Conservation (phyloP, 2,113 vertebrate genomes). For the Tylochromis polylepis region DNA sequence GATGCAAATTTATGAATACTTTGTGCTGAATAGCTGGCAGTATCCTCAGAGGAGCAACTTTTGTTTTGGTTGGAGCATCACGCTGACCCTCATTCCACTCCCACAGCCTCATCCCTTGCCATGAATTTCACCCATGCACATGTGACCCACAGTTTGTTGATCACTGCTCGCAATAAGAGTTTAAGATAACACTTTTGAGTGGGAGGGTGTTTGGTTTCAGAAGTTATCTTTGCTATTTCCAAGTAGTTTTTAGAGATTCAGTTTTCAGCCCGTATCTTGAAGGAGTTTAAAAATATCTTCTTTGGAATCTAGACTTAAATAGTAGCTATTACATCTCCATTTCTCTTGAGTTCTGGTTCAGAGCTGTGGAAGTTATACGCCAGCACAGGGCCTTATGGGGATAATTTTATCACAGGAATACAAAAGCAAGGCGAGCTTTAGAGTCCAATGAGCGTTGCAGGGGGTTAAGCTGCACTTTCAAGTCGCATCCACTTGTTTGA, state of each 20-base stretch:
- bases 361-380: background rate
- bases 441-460: background rate
- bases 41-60: conserved; percentile 10
- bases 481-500: conserved; percentile 24
- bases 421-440: conserved; percentile 18
- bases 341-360: background rate
- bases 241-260: background rate
- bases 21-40: conserved; percentile 37
- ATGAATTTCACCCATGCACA: background rate
- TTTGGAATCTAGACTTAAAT: background rate
- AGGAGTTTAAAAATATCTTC: background rate
- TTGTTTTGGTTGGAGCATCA: conserved; percentile 58
- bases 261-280: background rate
- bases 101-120: background rate
- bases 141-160: background rate
- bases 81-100: background rate
- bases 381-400: background rate
- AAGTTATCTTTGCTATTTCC: conserved; percentile 21
- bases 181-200: conserved; percentile 3
- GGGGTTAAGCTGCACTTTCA: conserved; percentile 49
- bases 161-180: background rate
- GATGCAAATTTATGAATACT: conserved; percentile 68
- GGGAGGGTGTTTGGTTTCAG: background rate
- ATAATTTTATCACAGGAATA: conserved; percentile 17
- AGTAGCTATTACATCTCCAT: background rate